phyloP scores from a whole-genome alignment of 2,888 invertebrate genomes.

The Buathra laborator region DNA sequence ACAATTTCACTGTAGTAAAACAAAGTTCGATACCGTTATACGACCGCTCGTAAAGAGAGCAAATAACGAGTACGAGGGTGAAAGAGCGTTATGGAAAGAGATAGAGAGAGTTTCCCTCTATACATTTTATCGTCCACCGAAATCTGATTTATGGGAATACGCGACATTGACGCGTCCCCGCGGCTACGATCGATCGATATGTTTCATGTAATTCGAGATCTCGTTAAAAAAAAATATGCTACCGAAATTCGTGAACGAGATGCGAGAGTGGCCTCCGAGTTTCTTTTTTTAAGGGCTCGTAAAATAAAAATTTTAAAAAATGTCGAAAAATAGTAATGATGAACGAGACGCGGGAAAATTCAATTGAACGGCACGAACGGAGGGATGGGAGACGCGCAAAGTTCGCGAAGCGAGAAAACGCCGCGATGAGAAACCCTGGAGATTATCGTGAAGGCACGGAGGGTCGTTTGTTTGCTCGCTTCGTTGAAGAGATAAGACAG shows the following conservation, averaged over 20 bases:
- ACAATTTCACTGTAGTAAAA: slow-evolving; percentile 24
- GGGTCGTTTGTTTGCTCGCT: slow-evolving; percentile 3
- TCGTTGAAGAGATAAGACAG: background rate
- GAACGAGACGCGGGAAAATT: background rate
- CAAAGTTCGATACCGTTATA: slow-evolving; percentile 29
- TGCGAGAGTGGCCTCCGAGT: background rate
- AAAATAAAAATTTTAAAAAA: background rate
- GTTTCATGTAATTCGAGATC: slow-evolving; percentile 23
- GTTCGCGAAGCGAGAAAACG: background rate
- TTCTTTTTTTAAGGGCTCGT: background rate
- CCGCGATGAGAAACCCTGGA: background rate
- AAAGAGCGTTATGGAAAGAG: slow-evolving; percentile 11
- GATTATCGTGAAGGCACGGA: background rate
- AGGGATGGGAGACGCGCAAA: background rate
- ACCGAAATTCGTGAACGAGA: background rate
- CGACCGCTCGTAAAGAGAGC: slow-evolving; percentile 12
- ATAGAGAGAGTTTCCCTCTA: slow-evolving; percentile 5
- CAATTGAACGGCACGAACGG: background rate
- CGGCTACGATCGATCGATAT: slow-evolving; percentile 18
- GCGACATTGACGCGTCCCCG: background rate
- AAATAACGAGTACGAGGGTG: slow-evolving; percentile 4
- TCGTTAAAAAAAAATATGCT: slow-evolving; percentile 24
- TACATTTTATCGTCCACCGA: slow-evolving; percentile 32
- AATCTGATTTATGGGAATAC: slow-evolving; percentile 46
- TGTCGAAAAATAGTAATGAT: background rate